phyloP scores from a whole-genome alignment of 2,797 vertebrate genomes.

The Scolopax rusticola region DNA sequence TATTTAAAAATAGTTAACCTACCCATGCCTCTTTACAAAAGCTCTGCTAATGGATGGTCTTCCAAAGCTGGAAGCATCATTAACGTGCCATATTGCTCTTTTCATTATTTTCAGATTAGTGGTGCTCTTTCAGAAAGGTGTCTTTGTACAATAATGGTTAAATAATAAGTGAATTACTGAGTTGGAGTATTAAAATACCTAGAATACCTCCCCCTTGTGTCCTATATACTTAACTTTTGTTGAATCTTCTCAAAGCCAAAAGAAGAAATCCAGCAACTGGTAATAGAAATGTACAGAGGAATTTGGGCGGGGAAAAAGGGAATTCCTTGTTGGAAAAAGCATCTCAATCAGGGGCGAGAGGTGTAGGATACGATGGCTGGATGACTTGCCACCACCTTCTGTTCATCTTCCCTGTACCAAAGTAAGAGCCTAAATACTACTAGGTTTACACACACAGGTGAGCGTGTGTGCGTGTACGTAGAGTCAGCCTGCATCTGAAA shows the following conservation, averaged over 20 bases:
- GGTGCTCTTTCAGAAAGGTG: neutral
- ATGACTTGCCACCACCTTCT: neutral
- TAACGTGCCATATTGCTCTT: neutral
- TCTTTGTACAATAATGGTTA: neutral
- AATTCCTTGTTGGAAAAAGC: neutral
- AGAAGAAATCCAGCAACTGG: neutral
- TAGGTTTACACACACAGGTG: neutral
- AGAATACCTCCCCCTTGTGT: neutral
- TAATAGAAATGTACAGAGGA: neutral
- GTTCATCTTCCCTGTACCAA: neutral
- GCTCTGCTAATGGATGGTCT: neutral
- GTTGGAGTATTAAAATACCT: neutral
- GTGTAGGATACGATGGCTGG: neutral
- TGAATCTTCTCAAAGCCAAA: neutral
- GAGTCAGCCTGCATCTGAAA: neutral
- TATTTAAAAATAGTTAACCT: neutral
- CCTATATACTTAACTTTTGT: neutral
- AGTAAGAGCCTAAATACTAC: accelerated
- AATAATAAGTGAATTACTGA: neutral
- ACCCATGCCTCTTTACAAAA: neutral
- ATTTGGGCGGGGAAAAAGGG: neutral
- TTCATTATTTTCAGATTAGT: neutral
- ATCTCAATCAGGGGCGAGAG: neutral
- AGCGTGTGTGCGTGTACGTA: accelerated
- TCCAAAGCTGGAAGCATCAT: neutral